Evolutionary conservation across 2,113 vertebrate species (phyloP), one percentile per base, ranked within the genome.

Genomic region (Agelaius tricolor): DNA sequence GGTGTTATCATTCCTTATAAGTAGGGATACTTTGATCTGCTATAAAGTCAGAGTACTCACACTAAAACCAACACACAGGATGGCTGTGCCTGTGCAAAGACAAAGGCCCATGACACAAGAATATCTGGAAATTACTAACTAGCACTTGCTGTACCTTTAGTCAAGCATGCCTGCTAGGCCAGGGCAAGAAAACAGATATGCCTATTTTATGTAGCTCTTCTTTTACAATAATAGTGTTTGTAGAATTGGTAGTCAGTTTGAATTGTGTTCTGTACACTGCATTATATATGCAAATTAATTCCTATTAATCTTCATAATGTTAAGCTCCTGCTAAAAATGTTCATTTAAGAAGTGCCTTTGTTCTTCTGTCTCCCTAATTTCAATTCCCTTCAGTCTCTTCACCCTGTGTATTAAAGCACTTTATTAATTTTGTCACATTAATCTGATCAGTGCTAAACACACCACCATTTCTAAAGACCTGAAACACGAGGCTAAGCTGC

Each of bases 231-330:
- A 91, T 22, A 49, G 46, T 20, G 41, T 84, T 90, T 84, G 71
- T 74, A 90, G 91, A 96, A 92, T 71, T 1, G 2, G 74, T 65
- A 86, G 93, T 92, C 86, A 62, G 59, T 88, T 91, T 94, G 94
- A 95, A 94, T 89, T 90, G 76, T 92, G 63, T 87, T 89, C 90
- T 90, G 92, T 96, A 93, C 44, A 46, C 92, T 89, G 58, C 44
- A 96, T 97, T 96, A 96, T 76, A 52, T 51, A 97, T 96, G 95
- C 69, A 96, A 96, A 97, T 97, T 94, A 96, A 97, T 96, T 97
- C 95, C 93, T 93, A 96, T 97, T 96, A 97, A 97, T 97, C 97
- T 97, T 93, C 94, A 93, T 90, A 97, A 97, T 85, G 90, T 88
- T 97, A 96, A 97, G 79, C 95, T 93, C 80, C 79, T 87, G 92